A percentile compares a stretch with the other conserved stretches of the same genome.
These are phyloP conservation scores for Petrophora chlorosata DNA, from an alignment of 2,888 invertebrate species.

Conservation along the genomic window DNA sequence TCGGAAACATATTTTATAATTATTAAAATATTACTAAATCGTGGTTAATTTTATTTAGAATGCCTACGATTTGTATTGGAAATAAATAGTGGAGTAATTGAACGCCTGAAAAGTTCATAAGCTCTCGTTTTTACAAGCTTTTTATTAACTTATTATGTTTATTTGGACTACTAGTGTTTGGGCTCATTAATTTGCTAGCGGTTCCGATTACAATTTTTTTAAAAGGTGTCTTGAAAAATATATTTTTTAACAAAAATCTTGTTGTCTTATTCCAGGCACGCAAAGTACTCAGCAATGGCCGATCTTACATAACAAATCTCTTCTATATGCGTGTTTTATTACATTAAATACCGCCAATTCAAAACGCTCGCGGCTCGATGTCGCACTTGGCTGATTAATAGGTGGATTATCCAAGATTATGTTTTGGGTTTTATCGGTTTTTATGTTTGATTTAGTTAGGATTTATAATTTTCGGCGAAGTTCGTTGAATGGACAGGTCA, in stretches of 20 bases:
- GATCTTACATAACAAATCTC: constrained; percentile 8
- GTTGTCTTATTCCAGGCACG: constrained; percentile 1
- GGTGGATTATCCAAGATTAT: constrained; percentile 62
- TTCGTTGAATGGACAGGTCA: constrained; percentile 8
- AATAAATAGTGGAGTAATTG: no score
- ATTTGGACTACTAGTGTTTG: no score
- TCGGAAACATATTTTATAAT: no score
- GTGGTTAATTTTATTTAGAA: no score
- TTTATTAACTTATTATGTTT: no score
- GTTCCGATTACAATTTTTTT: no score
- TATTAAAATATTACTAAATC: no score
- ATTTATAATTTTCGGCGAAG: constrained; percentile 17
- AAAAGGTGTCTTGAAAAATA: no score
- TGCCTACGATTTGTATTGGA: no score
- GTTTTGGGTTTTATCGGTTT: constrained; percentile 46
- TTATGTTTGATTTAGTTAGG: constrained; percentile 45
- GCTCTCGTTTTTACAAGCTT: neutral
- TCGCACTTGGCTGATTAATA: constrained; percentile 59
- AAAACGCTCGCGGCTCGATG: constrained; percentile 50
- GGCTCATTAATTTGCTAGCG: no score
- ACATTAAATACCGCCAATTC: constrained; percentile 47
- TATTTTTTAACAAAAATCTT: no score
- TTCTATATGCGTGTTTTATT: constrained; percentile 41
- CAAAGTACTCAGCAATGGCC: constrained; percentile 2
- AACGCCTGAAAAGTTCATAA: no score